A percentile compares a stretch with the other conserved stretches of the same genome.
Evolutionary conservation across 2,888 invertebrate genomes (phyloP).

Genomic region (Drosophila anomelani): DNA sequence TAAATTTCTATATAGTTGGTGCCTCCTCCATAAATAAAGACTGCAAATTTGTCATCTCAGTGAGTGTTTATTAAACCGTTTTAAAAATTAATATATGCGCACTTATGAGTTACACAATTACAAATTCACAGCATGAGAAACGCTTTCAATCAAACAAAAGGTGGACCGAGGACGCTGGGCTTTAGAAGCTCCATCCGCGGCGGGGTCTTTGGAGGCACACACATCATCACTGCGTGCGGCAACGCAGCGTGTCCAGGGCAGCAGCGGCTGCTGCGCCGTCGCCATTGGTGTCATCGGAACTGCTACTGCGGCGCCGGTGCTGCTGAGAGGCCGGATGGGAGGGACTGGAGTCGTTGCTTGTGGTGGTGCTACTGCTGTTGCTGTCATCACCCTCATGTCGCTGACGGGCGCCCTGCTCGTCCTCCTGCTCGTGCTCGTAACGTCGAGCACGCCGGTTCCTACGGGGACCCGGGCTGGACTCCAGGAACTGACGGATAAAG

Average conservation of each 20-base stretch:
- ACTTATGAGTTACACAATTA: conserved; percentile 47
- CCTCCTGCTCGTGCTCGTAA: background rate
- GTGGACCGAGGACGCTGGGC: conserved; percentile 1
- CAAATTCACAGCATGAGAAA: conserved; percentile 68
- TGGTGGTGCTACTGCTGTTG: conserved; percentile 42
- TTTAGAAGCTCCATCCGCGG: conserved; percentile 17
- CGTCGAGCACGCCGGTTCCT: background rate
- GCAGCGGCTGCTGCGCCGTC: conserved; percentile 54
- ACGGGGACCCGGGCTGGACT: conserved; percentile 47
- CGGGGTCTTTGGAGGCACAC: conserved; percentile 6
- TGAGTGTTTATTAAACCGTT: conserved; percentile 37
- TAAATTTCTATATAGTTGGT: background rate
- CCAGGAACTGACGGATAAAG: conserved; percentile 80
- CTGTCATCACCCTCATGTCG: background rate
- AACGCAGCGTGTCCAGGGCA: conserved; percentile 57
- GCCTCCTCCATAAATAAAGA: background rate
- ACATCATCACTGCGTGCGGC: conserved; percentile 71
- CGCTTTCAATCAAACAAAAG: conserved; percentile 41
- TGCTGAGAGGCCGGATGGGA: background rate
- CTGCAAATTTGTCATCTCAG: background rate
- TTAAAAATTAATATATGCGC: conserved; percentile 54
- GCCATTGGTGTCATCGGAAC: conserved; percentile 22
- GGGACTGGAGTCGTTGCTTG: conserved; percentile 20
- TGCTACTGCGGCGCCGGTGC: conserved; percentile 1
- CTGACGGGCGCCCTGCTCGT: background rate